phyloP scores from a whole-genome alignment of 2,888 invertebrate species.

The Platycheirus rosarum region DNA sequence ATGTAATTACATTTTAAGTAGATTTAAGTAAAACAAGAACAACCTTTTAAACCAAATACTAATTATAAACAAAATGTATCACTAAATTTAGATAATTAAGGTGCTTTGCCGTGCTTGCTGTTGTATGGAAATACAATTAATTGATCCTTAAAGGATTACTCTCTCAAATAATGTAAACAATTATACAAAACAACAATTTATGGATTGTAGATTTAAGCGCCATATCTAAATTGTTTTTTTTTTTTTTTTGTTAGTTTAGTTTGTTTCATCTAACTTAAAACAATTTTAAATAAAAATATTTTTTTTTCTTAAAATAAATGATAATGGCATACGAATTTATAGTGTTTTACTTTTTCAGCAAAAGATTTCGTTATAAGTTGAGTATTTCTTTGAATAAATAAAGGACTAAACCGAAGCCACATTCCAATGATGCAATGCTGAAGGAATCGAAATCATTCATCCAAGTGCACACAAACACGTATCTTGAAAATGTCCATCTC shows the following conservation, averaged over 20 bases:
- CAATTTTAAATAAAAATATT: not conserved
- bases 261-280: too few relatives aligned
- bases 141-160: conserved; percentile 67
- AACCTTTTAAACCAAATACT: conserved; percentile 56
- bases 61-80: conserved; percentile 21
- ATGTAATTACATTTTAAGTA: conserved; percentile 18
- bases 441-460: conserved; percentile 23
- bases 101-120: conserved; percentile 65
- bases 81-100: conserved; percentile 20
- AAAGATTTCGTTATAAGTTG: not conserved
- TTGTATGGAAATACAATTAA: conserved; percentile 52
- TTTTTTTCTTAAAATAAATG: not conserved
- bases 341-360: not conserved
- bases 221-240: conserved; percentile 1
- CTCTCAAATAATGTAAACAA: conserved; percentile 22
- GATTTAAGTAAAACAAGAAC: conserved; percentile 10
- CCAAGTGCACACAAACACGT: conserved; percentile 16
- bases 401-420: conserved; percentile 21
- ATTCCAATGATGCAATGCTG: not conserved
- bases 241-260: not conserved
- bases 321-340: not conserved
- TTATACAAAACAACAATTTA: not conserved
- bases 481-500: conserved; percentile 32
- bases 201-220: not conserved
- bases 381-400: conserved; percentile 12